A percentile compares a stretch with the other conserved stretches of the same genome.
These are phyloP conservation scores for Acleris cristana DNA, from an alignment of 2,888 invertebrate species.

Conservation along the genomic window DNA sequence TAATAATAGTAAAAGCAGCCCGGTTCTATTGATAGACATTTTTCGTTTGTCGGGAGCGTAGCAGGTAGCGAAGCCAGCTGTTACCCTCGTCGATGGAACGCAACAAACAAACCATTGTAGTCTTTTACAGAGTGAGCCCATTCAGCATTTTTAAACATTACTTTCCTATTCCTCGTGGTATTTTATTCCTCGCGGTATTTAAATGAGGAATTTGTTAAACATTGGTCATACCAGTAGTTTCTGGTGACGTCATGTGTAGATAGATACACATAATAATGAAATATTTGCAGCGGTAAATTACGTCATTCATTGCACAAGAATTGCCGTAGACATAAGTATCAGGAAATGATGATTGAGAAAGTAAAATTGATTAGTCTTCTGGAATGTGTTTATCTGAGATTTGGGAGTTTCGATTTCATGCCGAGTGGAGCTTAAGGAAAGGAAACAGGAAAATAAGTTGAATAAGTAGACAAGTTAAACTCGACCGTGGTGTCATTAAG, in stretches of 20 bases:
- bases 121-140: constrained; percentile 53
- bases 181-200: constrained; percentile 21
- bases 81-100: constrained; percentile 62
- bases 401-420: constrained; percentile 12
- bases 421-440: constrained; percentile 13
- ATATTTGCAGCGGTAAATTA: constrained; percentile 16
- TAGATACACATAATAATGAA: constrained; percentile 9
- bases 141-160: constrained; percentile 50
- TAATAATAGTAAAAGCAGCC: constrained; percentile 48
- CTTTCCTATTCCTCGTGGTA: constrained; percentile 36
- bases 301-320: constrained; percentile 6
- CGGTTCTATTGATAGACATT: constrained; percentile 67
- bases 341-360: too few species aligned
- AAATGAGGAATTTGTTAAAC: constrained; percentile 16
- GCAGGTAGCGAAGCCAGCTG: constrained; percentile 76
- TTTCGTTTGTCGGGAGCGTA: constrained; percentile 70
- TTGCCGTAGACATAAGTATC: too few species aligned
- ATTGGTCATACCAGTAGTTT: neutral
- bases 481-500: neutral
- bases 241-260: constrained; percentile 17
- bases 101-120: constrained; percentile 65
- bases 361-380: constrained; percentile 4
- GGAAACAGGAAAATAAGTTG: constrained; percentile 22
- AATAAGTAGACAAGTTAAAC: neutral
- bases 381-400: neutral